Evolutionary conservation across 1,140 invertebrate genomes (phyloP).

Genomic region (Drosophila saltans): DNA sequence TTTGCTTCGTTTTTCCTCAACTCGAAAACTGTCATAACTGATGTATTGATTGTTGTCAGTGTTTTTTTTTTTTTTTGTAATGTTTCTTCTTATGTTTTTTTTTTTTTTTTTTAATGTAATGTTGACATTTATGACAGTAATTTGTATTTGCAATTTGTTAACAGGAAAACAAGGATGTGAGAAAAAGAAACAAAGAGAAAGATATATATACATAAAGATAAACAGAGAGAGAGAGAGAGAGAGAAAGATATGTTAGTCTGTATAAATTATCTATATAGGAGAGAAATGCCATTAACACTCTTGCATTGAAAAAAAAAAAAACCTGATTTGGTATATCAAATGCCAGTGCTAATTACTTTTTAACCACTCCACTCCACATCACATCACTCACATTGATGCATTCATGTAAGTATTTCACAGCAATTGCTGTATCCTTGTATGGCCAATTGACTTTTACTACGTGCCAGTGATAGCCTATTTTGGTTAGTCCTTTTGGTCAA

Average conservation of each 20-base stretch:
- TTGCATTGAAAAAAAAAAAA: background rate
- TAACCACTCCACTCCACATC: slow-evolving; percentile 32
- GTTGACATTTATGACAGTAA: slow-evolving; percentile 80
- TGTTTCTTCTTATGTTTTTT: background rate
- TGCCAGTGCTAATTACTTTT: slow-evolving; percentile 66
- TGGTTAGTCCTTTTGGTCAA: slow-evolving; percentile 62
- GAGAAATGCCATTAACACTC: slow-evolving; percentile 17
- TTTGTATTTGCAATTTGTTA: slow-evolving; percentile 79
- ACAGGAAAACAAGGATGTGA: slow-evolving; percentile 16
- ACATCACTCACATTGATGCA: slow-evolving; percentile 39
- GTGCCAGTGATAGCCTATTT: slow-evolving; percentile 69
- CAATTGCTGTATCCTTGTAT: slow-evolving; percentile 71
- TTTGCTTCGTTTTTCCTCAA: slow-evolving; percentile 46
- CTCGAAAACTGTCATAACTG: slow-evolving; percentile 78
- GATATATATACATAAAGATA: background rate
- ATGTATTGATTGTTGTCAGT: slow-evolving; percentile 77
- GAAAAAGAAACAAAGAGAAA: background rate
- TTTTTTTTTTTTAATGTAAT: slow-evolving; percentile 46
- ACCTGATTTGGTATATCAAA: slow-evolving; percentile 45
- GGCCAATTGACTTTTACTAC: slow-evolving; percentile 71
- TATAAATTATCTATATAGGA: slow-evolving; percentile 5
- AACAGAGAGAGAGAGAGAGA: background rate
- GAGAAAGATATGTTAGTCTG: background rate
- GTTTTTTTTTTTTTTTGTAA: slow-evolving; percentile 27
- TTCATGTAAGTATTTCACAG: slow-evolving; percentile 60